These are phyloP conservation scores for Petrocephalus schoutedeni DNA, from an alignment of 2,797 vertebrate species.

Conservation along the genomic window DNA sequence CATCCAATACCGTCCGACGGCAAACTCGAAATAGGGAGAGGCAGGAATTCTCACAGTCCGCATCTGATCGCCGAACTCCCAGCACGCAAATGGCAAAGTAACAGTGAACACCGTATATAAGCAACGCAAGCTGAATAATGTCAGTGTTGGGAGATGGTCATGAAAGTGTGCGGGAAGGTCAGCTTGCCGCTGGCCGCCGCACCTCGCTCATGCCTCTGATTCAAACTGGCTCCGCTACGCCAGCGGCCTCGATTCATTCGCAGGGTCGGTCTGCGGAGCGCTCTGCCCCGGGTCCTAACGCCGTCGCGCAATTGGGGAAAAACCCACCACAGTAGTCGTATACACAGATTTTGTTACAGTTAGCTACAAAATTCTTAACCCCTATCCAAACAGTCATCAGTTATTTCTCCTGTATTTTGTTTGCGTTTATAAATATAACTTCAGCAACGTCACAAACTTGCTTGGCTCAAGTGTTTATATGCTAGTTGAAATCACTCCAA, in stretches of 20 bases:
- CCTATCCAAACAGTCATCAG: not conserved
- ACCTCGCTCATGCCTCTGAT: not conserved
- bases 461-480: not conserved
- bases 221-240: not conserved
- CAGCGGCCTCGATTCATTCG: not conserved
- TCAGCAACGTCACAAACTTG: not conserved
- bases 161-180: not conserved
- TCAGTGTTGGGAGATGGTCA: not conserved
- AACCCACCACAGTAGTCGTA: not conserved
- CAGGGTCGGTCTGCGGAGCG: not conserved
- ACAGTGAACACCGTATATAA: not conserved
- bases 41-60: not conserved
- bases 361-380: not conserved
- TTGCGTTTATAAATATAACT: not conserved
- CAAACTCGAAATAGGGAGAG: not conserved
- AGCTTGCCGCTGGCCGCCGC: not conserved
- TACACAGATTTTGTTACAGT: not conserved
- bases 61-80: not conserved
- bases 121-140: not conserved
- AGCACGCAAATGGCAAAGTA: not conserved
- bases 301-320: not conserved
- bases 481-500: not conserved
- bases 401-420: not conserved
- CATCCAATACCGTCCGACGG: slow-evolving; percentile 44
- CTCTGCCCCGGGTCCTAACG: slow-evolving; percentile 2